Conservation (phyloP, 2,113 vertebrate genomes). For the Prietella phreatophila region DNA sequence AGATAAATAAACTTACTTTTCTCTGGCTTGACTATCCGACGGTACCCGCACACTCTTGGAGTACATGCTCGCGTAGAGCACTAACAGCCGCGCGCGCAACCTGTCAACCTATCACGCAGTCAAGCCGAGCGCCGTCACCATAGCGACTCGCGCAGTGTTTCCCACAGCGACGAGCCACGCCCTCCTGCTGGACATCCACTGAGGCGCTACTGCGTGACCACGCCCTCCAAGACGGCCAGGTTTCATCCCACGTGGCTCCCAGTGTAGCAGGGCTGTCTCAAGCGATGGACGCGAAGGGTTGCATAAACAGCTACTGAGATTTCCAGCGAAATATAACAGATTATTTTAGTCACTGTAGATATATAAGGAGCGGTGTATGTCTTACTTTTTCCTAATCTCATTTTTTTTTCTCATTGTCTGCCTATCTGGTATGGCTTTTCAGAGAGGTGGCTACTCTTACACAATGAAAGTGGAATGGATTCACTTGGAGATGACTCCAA, state of each 20-base stretch:
- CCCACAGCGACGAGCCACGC: conserved; percentile 53
- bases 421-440: no score
- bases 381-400: no score
- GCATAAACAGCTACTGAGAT: background rate
- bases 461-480: no score
- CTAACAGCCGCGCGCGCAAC: conserved; percentile 87
- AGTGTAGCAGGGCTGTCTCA: background rate
- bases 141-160: conserved; percentile 85
- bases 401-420: no score
- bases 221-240: conserved; percentile 55
- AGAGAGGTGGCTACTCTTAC: no score
- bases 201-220: conserved; percentile 68
- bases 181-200: conserved; percentile 67
- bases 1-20: conserved; percentile 86
- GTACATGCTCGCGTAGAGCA: conserved; percentile 97
- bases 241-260: conserved; percentile 19
- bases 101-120: conserved; percentile 97
- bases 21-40: conserved; percentile 95
- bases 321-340: background rate
- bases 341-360: background rate
- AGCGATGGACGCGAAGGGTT: background rate
- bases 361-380: no score
- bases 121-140: conserved; percentile 91
- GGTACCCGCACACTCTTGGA: conserved; percentile 94
- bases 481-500: no score